These are phyloP conservation scores for Lepidochrysops patricia DNA, from an alignment of 2,888 invertebrate species.

Conservation along the genomic window DNA sequence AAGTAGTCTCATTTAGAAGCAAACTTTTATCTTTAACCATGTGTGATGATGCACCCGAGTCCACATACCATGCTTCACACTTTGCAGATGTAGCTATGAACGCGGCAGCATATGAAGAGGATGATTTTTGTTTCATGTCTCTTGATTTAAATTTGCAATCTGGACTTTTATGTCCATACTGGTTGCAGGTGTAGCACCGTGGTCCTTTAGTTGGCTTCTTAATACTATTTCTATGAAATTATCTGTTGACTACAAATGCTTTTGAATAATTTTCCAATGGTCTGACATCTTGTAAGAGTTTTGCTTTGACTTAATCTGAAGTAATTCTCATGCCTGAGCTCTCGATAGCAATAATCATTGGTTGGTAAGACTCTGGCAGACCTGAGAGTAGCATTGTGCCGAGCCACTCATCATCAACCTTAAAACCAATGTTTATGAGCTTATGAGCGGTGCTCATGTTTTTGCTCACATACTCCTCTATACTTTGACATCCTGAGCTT, in stretches of 20 bases:
- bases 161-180: background rate
- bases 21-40: slow-evolving; percentile 16
- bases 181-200: background rate
- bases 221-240: too few species aligned
- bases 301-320: slow-evolving; percentile 20
- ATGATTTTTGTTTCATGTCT: slow-evolving; percentile 17
- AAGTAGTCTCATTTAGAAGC: slow-evolving; percentile 13
- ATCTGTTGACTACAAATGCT: slow-evolving; percentile 9
- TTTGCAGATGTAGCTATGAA: too few species aligned
- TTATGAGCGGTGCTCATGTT: too few species aligned
- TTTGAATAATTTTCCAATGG: slow-evolving; percentile 5
- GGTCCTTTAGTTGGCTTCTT: slow-evolving; percentile 10
- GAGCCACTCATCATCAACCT: slow-evolving; percentile 21
- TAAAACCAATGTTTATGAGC: slow-evolving; percentile 19
- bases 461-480: too few species aligned
- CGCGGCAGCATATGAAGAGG: too few species aligned
- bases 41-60: slow-evolving; percentile 22
- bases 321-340: slow-evolving; percentile 18
- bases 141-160: slow-evolving; percentile 18
- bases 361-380: slow-evolving; percentile 14
- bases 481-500: too few species aligned
- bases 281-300: slow-evolving; percentile 19
- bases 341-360: slow-evolving; percentile 13
- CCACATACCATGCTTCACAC: slow-evolving; percentile 10
- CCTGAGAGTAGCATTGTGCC: slow-evolving; percentile 19